Conservation (phyloP, 2,113 vertebrate species). For the Calyptommatus sinebrachiatus region DNA sequence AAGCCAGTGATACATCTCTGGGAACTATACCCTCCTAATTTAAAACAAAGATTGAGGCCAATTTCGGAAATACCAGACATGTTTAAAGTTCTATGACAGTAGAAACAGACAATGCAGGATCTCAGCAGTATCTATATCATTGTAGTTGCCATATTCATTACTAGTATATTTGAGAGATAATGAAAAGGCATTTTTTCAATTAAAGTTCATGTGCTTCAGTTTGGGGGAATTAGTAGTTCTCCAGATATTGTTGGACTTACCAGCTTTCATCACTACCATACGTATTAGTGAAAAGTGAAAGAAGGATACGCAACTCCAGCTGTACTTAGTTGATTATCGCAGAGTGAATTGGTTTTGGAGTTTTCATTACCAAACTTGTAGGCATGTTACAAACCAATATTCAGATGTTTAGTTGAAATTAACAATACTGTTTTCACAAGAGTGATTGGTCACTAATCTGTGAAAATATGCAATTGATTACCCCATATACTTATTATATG, state of each 20-base stretch:
- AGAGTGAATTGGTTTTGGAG: neutral
- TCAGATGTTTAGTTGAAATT: accelerated
- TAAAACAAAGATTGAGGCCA: neutral
- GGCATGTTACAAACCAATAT: accelerated
- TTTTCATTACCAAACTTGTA: accelerated
- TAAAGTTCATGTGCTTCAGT: accelerated
- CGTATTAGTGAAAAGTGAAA: too few relatives aligned
- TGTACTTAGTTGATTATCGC: neutral
- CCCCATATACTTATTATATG: neutral
- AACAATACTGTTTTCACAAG: neutral
- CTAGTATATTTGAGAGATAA: slow-evolving; percentile 29
- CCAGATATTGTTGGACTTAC: too few relatives aligned
- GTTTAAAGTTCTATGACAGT: neutral
- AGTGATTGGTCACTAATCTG: neutral
- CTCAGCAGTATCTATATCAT: neutral
- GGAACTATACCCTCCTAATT: accelerated
- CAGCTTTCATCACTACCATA: too few relatives aligned
- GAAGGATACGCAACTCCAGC: too few relatives aligned
- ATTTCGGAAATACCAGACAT: accelerated
- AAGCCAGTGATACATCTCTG: neutral
- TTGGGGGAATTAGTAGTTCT: too few relatives aligned
- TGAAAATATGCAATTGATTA: slow-evolving; percentile 13
- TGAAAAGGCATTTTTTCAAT: neutral
- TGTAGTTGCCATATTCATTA: neutral
- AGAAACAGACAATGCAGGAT: neutral